Evolutionary conservation across 2,888 invertebrate genomes (phyloP), one percentile per base, ranked within the genome.

Genomic region (Acanthosepion pharaonis): DNA sequence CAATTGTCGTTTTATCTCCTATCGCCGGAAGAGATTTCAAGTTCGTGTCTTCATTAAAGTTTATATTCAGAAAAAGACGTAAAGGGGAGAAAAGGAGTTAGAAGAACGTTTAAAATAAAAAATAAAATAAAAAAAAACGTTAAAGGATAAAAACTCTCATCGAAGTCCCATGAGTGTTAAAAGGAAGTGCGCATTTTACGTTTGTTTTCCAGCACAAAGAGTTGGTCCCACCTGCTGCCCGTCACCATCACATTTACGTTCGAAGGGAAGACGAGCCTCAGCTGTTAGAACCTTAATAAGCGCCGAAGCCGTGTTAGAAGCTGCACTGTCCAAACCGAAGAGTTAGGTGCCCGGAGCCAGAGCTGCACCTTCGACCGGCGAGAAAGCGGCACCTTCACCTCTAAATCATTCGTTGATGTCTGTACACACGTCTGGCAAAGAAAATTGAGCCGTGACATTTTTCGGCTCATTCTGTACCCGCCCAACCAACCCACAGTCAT

Each of bases 201-300:
- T 78, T 78, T 78, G 78, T n/a, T 78, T 78, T 78, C n/a, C n/a
- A 78, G 78, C 78, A 78, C 78, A 78, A 78, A 78, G 78, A 78
- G 78, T 78, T n/a, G 4, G n/a, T 78, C n/a, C n/a, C 78, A 78
- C 78, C 78, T 78, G 78, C 78, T 78, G 15, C 78, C 78, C 78
- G 78, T n/a, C 78, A 78, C 78, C 78, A 11, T 78, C n/a, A 78
- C n/a, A 78, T 78, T 33, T 28, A 78, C 78, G 18, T 78, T n/a
- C 78, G n/a, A 33, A 78, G 23, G n/a, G 33, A 78, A 78, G 78
- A 78, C 78, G 78, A 78, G n/a, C n/a, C 78, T 78, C 78, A 78
- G 78, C 78, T 78, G 78, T 33, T 15, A 78, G 78, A 78, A 78
- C 78, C n/a, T 78, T 78, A 78, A 78, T 78, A 33, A 78, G 78